Percentiles rank a stretch among this genome's conserved stretches.
Evolutionary conservation across 2,797 vertebrate species (phyloP).

Genomic region (Crypturellus tataupa): DNA sequence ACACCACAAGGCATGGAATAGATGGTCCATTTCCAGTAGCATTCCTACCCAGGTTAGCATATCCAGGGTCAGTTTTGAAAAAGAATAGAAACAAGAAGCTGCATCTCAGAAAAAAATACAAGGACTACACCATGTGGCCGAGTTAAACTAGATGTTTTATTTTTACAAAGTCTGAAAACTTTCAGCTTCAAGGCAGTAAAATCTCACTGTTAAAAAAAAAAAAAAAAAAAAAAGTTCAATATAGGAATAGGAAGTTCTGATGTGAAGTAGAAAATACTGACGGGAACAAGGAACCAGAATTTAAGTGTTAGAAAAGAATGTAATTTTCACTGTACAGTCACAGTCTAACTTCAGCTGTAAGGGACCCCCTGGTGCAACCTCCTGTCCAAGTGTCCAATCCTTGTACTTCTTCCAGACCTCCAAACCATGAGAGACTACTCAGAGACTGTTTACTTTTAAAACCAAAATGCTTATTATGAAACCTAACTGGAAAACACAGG

Average conservation of each 20-base stretch:
- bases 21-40: not conserved
- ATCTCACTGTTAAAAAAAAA: not conserved
- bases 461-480: not conserved
- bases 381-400: not conserved
- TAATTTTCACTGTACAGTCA: not conserved
- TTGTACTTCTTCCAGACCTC: not conserved
- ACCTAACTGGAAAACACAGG: not conserved
- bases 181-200: not conserved
- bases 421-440: not conserved
- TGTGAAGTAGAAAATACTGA: not conserved
- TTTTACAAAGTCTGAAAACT: not conserved
- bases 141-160: not conserved
- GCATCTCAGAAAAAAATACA: not conserved
- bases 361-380: not conserved
- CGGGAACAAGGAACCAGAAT: not conserved
- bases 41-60: not conserved
- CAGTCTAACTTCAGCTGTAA: not conserved
- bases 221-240: not conserved
- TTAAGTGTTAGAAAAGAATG: not conserved
- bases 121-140: not conserved
- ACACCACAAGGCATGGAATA: not conserved
- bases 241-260: not conserved
- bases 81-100: not conserved
- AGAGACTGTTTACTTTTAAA: constrained; percentile 2
- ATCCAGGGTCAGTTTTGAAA: not conserved